phyloP scores from a whole-genome alignment of 2,888 invertebrate species.

The Lutraria lutraria region DNA sequence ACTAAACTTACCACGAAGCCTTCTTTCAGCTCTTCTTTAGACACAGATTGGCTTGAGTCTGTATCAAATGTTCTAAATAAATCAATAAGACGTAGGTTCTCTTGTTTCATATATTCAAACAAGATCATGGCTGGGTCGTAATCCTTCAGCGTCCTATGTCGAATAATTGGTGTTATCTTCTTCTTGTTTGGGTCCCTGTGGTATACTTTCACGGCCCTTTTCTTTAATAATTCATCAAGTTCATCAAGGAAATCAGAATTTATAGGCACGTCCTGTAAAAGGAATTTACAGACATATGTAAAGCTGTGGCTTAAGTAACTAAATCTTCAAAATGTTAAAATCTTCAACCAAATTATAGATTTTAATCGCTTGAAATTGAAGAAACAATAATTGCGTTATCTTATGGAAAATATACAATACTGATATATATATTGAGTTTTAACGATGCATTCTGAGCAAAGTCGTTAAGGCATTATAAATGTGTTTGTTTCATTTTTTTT shows the following conservation, averaged over 20 bases:
- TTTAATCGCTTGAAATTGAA: too few relatives aligned
- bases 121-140: constrained; percentile 71
- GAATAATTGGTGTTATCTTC: constrained; percentile 60
- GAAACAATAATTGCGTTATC: too few relatives aligned
- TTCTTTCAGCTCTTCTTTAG: constrained; percentile 68
- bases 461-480: too few relatives aligned
- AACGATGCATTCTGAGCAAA: too few relatives aligned
- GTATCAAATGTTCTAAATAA: constrained; percentile 71
- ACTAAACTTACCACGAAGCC: constrained; percentile 70
- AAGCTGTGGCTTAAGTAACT: too few relatives aligned
- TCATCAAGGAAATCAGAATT: constrained; percentile 65
- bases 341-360: too few relatives aligned
- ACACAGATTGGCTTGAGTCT: constrained; percentile 62
- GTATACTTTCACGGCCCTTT: constrained; percentile 56
- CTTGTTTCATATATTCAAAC: constrained; percentile 76
- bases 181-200: constrained; percentile 69
- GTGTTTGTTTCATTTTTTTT: too few relatives aligned
- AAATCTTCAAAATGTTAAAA: too few relatives aligned
- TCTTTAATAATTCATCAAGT: constrained; percentile 52
- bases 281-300: background rate
- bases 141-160: constrained; percentile 59
- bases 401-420: too few relatives aligned
- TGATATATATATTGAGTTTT: too few relatives aligned
- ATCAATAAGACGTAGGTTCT: constrained; percentile 73
- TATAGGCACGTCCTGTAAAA: constrained; percentile 70